Percentiles rank a stretch among this genome's conserved stretches.
Evolutionary conservation across 2,888 invertebrate species (phyloP).

Genomic region (Yponomeuta evonymella): DNA sequence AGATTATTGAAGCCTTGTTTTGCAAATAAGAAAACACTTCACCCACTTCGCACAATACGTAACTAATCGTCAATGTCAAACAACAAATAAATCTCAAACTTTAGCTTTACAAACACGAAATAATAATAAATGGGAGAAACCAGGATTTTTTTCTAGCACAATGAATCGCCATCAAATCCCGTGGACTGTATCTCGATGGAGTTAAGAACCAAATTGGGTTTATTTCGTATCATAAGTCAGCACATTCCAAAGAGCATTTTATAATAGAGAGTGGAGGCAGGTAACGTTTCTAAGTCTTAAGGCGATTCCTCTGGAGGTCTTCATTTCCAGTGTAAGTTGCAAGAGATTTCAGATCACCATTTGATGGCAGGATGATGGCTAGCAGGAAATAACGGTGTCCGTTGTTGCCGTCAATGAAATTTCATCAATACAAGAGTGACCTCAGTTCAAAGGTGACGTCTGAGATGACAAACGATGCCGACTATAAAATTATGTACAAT

Average conservation of each 20-base stretch:
- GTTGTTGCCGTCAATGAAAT: conserved; percentile 9
- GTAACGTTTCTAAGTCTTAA: background rate
- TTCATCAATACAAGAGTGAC: conserved; percentile 4
- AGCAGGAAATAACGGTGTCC: conserved; percentile 10
- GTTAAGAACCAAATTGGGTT: background rate
- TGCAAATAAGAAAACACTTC: background rate
- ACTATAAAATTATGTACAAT: background rate
- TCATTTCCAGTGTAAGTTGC: background rate
- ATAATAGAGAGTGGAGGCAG: background rate
- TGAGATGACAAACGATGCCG: background rate
- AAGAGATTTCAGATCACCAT: background rate
- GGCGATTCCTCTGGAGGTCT: background rate
- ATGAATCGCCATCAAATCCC: background rate
- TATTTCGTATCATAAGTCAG: conserved; percentile 1
- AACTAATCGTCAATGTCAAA: background rate
- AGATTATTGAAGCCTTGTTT: background rate
- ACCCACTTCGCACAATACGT: background rate
- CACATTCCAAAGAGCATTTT: conserved; percentile 6
- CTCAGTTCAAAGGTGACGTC: background rate
- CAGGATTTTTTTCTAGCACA: background rate
- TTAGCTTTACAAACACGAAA: background rate
- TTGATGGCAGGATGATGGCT: too few relatives aligned
- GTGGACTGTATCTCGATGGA: background rate
- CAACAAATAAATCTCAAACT: background rate
- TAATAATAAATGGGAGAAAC: background rate